A percentile compares a stretch with the other conserved stretches of the same genome.
Evolutionary conservation across 2,113 vertebrate genomes (phyloP).

Genomic region (Ammospiza nelsoni): DNA sequence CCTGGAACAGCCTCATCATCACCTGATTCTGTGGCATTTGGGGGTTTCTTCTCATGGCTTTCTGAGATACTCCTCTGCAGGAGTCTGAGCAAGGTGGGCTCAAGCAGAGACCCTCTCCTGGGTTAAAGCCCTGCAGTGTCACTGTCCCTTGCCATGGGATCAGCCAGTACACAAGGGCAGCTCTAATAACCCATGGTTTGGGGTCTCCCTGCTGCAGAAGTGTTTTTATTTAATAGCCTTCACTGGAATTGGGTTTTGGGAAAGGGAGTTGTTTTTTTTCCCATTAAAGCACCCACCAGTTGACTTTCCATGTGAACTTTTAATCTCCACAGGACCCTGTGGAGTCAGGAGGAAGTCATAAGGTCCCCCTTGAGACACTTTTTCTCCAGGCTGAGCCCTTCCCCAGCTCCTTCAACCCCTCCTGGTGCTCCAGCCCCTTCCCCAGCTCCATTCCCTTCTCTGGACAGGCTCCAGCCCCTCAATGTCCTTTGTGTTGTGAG

Average conservation of each 20-base stretch:
- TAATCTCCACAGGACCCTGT: not conserved
- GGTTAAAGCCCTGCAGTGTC: not conserved
- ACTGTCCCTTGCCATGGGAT: not conserved
- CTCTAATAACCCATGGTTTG: not conserved
- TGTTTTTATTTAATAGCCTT: not conserved
- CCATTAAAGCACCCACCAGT: not conserved
- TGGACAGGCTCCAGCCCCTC: not conserved
- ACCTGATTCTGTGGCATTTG: not conserved
- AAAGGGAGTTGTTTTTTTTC: rapidly evolving
- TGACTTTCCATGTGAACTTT: not conserved
- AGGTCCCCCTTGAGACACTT: not conserved
- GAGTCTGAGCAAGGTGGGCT: not conserved
- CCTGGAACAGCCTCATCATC: not conserved
- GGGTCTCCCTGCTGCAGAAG: not conserved
- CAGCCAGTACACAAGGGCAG: not conserved
- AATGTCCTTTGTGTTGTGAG: not conserved
- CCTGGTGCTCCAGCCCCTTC: not conserved
- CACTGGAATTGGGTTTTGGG: not conserved
- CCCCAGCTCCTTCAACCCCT: rapidly evolving
- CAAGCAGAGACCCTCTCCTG: not conserved
- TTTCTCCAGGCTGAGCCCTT: not conserved
- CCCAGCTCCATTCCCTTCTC: not conserved
- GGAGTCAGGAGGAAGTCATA: not conserved
- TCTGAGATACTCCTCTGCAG: not conserved
- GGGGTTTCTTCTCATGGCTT: not conserved